Evolutionary conservation across 2,888 invertebrate species (phyloP), one percentile per base, ranked within the genome.

Genomic region (Orchestes rusci): DNA sequence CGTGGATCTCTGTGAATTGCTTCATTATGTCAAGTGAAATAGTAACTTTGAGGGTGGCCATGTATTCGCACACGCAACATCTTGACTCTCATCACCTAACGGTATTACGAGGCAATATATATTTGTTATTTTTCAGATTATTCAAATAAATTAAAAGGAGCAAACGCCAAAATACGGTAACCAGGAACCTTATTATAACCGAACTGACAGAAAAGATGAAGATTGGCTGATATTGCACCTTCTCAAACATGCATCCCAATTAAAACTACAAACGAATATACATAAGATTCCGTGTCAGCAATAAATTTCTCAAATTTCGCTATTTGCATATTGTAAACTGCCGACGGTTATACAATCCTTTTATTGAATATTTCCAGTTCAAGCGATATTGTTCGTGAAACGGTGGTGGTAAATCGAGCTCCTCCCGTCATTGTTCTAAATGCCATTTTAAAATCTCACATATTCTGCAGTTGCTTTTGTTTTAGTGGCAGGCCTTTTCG

Each of bases 361-460:
- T 27, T 42, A n/a, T n/a, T n/a, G n/a, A n/a, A n/a, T n/a, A 40
- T 40, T 33, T 38, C 35, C 45, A 15, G 32, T 36, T 39, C 40
- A 35, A 40, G 33, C 39, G 39, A 39, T 39, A 45, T 35, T 40
- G 31, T 45, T 39, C 34, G 20, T 19, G 39, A 20, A 28, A 35
- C 39, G 23, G 39, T 39, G 40, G 37, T 27, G 40, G 31, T 30
- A 36, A 27, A 36, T 39, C 35, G 36, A 30, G 23, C 39, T 31
- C 40, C 40, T 40, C 40, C 40, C 35, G 35, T 45, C 45, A 39
- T 45, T 45, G 39, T n/a, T n/a, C n/a, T n/a, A n/a, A n/a, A n/a
- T n/a, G n/a, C n/a, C n/a, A n/a, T n/a, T n/a, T n/a, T n/a, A 43
- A 43, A 43, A 38, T 38, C 30, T 40, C 36, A 36, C 40, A 35